phyloP scores from a whole-genome alignment of 2,797 vertebrate genomes.

The Lutjanus argentimaculatus region DNA sequence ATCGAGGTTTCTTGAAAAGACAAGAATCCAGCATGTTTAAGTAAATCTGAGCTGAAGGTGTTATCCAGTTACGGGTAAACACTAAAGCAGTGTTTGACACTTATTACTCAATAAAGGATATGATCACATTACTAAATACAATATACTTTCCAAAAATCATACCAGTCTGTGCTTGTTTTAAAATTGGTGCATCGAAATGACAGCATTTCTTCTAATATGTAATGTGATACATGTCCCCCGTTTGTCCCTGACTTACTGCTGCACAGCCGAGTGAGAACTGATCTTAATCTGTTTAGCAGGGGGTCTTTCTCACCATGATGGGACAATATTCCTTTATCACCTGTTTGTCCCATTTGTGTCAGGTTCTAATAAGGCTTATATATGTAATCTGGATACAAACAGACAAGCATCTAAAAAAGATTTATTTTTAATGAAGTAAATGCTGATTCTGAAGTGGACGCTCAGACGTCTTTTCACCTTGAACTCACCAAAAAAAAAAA shows the following conservation, averaged over 20 bases:
- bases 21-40: neutral
- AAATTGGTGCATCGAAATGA: neutral
- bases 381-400: neutral
- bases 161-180: neutral
- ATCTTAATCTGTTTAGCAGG: constrained; percentile 9
- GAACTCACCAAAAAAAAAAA: neutral
- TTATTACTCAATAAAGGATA: neutral
- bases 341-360: neutral
- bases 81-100: neutral
- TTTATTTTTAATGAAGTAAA: neutral
- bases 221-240: neutral
- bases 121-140: neutral
- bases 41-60: neutral
- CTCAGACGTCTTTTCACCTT: neutral
- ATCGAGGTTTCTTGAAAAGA: neutral
- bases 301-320: neutral
- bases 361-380: neutral
- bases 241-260: neutral
- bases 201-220: neutral
- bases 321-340: neutral
- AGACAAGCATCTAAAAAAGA: neutral
- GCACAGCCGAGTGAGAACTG: constrained; percentile 9
- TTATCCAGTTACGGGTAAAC: constrained; percentile 3
- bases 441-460: neutral
- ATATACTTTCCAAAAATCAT: neutral